phyloP scores from a whole-genome alignment of 2,113 vertebrate genomes.

The Cettia cetti region DNA sequence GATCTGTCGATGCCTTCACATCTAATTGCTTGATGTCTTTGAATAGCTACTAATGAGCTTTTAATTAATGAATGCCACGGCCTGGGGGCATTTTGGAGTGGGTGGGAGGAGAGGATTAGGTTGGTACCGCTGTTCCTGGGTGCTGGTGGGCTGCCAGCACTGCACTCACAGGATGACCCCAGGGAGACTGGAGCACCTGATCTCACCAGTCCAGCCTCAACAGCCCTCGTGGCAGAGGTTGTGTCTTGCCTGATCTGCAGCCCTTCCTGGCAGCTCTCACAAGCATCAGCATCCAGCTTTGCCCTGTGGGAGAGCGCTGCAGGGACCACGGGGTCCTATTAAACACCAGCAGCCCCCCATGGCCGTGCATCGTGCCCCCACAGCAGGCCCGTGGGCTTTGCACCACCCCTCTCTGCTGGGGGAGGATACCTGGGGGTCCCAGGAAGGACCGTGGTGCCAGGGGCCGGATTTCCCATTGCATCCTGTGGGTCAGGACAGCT shows the following conservation, averaged over 20 bases:
- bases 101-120: neutral
- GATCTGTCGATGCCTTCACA: neutral
- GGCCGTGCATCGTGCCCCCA: fast-evolving
- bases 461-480: neutral
- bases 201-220: fast-evolving
- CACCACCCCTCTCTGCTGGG: neutral
- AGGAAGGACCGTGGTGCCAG: fast-evolving
- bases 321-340: fast-evolving
- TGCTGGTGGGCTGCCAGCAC: neutral
- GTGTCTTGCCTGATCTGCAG: neutral
- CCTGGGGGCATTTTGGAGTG: neutral
- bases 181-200: fast-evolving
- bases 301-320: fast-evolving
- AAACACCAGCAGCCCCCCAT: neutral
- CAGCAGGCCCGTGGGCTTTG: fast-evolving
- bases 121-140: neutral
- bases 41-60: conserved; percentile 58
- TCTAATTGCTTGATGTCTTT: neutral
- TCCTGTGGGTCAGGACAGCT: neutral
- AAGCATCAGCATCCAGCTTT: fast-evolving
- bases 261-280: neutral
- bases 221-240: fast-evolving
- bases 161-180: neutral
- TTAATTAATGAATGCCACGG: conserved; percentile 50
- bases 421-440: fast-evolving